phyloP scores from a whole-genome alignment of 2,888 invertebrate species.

The Caenorhabditis virilis region DNA sequence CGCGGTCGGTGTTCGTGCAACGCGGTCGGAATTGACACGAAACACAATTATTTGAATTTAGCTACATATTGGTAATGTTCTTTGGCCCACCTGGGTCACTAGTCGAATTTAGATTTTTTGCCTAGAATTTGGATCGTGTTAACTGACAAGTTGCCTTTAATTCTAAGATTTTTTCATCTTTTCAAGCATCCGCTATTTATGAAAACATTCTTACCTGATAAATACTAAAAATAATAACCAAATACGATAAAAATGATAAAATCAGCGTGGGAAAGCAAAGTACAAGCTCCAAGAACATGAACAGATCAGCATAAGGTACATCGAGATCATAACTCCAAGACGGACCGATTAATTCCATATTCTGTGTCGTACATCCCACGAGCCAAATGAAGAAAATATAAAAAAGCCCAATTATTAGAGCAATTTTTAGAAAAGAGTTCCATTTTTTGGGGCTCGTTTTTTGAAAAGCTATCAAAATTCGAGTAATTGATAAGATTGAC shows the following conservation, averaged over 20 bases:
- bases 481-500: conserved; percentile 17
- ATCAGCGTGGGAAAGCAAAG: conserved; percentile 16
- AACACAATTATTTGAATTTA: too few species aligned
- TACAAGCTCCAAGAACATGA: conserved; percentile 6
- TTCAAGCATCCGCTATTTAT: too few species aligned
- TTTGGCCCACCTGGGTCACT: too few species aligned
- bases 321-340: conserved; percentile 20
- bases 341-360: conserved; percentile 8
- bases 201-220: not conserved
- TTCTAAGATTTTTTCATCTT: too few species aligned
- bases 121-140: too few species aligned
- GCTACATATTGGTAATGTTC: too few species aligned
- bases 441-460: not conserved
- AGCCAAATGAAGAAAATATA: conserved; percentile 8
- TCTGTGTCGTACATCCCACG: conserved; percentile 14
- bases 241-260: conserved; percentile 5
- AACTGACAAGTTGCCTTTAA: too few species aligned
- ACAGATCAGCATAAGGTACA: not conserved
- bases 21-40: too few species aligned
- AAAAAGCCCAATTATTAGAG: not conserved
- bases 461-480: conserved; percentile 16
- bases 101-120: too few species aligned
- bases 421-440: conserved; percentile 1
- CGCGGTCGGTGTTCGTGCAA: too few species aligned
- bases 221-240: not conserved